Base-by-base conservation (phyloP, 2,888 invertebrate genomes). In the Allophyes oxyacanthae region DNA sequence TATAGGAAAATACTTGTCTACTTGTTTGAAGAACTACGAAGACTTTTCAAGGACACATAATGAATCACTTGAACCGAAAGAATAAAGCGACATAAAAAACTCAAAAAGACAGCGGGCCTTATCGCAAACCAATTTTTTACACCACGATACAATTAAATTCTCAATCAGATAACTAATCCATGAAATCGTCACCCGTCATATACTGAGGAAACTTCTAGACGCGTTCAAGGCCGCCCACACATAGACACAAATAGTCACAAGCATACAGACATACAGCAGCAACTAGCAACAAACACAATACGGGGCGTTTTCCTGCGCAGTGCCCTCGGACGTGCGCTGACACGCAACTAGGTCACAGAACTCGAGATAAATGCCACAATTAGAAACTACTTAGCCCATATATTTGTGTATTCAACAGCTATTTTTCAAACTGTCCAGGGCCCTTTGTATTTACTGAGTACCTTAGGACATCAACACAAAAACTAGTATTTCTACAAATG, bases 291-390 rank as follows among this genome's bases (percentile, higher is more conserved):
- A n/a, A n/a, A n/a, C 11, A 59, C 30, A 55, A 45, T 46, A 46
- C 33, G 28, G 46, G 48, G 44, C 55, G 37, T 72, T 72, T 72
- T 75, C 75, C 75, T 75, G 67, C 55, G 37, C 68, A 61, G 33
- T 59, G 72, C 68, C 72, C 72, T 20, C 46, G 51, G 25, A 59
- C 55, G 54, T 59, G 73, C 58, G 38, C 36, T 15, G 45, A 26
- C 60, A 51, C 52, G 43, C 37, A 75, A 53, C 46, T 67, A 37
- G 75, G 76, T 64, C 74, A 56, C 50, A 43, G 38, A 51, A 64
- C 70, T 56, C 46, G 40, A 70, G 64, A 66, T 64, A 66, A 72
- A 40, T 45, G 44, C 41, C 9, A 38, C 67, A 66, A 52, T 55
- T 61, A 54, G 36, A 42, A 14, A 38, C 42, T 69, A 69, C 50